These are phyloP conservation scores for Takifugu rubripes DNA, from an alignment of 2,797 vertebrate genomes.

Conservation along the genomic window DNA sequence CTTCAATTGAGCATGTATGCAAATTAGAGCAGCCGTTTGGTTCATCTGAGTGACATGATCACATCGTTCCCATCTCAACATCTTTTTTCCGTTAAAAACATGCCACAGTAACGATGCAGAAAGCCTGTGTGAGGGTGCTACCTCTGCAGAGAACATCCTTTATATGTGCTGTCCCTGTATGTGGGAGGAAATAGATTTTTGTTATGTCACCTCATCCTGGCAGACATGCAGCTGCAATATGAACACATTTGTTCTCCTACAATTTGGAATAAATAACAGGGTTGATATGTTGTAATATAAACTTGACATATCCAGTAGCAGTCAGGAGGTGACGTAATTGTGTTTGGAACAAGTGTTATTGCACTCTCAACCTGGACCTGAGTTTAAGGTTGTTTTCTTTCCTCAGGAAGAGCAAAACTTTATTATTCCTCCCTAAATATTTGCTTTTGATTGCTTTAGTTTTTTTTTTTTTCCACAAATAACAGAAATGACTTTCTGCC, in stretches of 20 bases:
- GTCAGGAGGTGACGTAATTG: not conserved
- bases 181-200: slow-evolving; percentile 6
- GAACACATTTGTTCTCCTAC: not conserved
- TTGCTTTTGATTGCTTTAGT: slow-evolving; percentile 4
- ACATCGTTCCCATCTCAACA: not conserved
- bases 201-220: slow-evolving; percentile 2
- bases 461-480: slow-evolving; percentile 3
- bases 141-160: not conserved
- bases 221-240: not conserved
- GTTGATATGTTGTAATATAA: not conserved
- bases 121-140: not conserved
- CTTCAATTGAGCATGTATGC: slow-evolving; percentile 1
- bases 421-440: slow-evolving; percentile 10
- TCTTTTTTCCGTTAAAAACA: slow-evolving; percentile 4
- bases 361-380: not conserved
- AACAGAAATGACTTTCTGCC: slow-evolving; percentile 1
- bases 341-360: not conserved
- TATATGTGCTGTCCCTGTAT: not conserved
- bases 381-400: not conserved
- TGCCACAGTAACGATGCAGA: slow-evolving; percentile 1
- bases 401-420: not conserved
- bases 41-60: slow-evolving; percentile 9
- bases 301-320: not conserved
- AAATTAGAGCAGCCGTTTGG: slow-evolving; percentile 7
- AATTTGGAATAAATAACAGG: slow-evolving; percentile 2